Evolutionary conservation across 2,888 invertebrate species (phyloP).

Genomic region (Aethes cnicana): DNA sequence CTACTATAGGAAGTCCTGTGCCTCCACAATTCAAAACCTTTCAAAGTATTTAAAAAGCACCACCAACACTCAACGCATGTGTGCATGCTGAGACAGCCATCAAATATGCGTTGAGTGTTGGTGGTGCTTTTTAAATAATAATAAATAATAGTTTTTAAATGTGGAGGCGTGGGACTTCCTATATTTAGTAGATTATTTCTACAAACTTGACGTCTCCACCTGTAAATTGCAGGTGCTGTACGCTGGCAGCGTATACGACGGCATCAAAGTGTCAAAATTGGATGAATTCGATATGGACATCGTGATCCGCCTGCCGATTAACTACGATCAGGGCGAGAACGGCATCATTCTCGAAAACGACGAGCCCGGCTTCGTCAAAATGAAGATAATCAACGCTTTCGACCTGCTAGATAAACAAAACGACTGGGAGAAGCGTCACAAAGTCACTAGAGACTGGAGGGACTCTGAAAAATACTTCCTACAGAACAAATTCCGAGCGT

Average conservation of each 20-base stretch:
- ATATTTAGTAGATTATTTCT: too few relatives aligned
- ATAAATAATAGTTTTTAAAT: too few relatives aligned
- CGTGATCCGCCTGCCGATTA: constrained; percentile 77
- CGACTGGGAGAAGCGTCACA: constrained; percentile 64
- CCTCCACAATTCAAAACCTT: too few relatives aligned
- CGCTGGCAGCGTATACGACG: constrained; percentile 84
- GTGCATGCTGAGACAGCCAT: too few relatives aligned
- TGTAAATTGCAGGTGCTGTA: constrained; percentile 64
- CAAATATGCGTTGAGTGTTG: too few relatives aligned
- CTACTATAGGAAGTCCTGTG: too few relatives aligned
- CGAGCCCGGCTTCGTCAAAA: constrained; percentile 71
- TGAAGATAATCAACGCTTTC: constrained; percentile 61
- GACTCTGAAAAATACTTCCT: constrained; percentile 70
- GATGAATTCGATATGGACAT: constrained; percentile 85
- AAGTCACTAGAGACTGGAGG: constrained; percentile 65
- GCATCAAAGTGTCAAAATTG: constrained; percentile 81
- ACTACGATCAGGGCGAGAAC: constrained; percentile 57
- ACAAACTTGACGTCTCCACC: too few relatives aligned
- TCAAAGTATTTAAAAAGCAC: too few relatives aligned
- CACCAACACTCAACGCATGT: too few relatives aligned
- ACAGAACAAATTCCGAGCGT: constrained; percentile 73
- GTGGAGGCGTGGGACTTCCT: too few relatives aligned
- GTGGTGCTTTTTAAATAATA: too few relatives aligned
- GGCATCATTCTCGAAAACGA: constrained; percentile 65
- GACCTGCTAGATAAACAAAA: constrained; percentile 62